phyloP scores from a whole-genome alignment of 2,888 invertebrate species.

The Rhabditoides inermis region DNA sequence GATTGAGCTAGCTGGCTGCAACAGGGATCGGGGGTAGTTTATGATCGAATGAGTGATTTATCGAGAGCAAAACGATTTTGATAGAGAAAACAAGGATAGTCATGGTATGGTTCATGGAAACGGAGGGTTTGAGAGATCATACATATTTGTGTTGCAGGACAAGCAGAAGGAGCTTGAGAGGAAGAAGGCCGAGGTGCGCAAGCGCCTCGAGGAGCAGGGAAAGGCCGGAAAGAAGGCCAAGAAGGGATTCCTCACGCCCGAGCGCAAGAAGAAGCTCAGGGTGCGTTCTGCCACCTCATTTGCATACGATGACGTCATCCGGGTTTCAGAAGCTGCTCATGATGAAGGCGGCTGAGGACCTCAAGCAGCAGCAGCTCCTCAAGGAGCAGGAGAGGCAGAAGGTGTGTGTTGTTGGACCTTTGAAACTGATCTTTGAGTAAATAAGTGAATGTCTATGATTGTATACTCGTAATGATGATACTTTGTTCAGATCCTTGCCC shows the following conservation, averaged over 20 bases:
- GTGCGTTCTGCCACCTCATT: slow-evolving; percentile 60
- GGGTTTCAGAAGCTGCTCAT: slow-evolving; percentile 78
- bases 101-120: neutral
- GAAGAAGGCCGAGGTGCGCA: slow-evolving; percentile 94
- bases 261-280: slow-evolving; percentile 99
- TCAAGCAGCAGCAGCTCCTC: slow-evolving; percentile 96
- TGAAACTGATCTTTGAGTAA: too few relatives aligned
- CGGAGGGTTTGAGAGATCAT: neutral
- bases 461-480: too few relatives aligned
- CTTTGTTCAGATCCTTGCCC: slow-evolving; percentile 65
- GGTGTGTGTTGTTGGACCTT: too few relatives aligned
- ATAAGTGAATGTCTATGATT: too few relatives aligned
- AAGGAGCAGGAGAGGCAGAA: slow-evolving; percentile 94
- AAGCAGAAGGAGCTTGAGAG: slow-evolving; percentile 93
- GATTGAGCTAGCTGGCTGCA: too few relatives aligned
- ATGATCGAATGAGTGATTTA: too few relatives aligned
- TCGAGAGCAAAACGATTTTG: neutral
- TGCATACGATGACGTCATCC: neutral
- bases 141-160: slow-evolving; percentile 35
- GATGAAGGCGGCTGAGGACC: slow-evolving; percentile 97
- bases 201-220: slow-evolving; percentile 94
- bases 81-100: neutral
- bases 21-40: too few relatives aligned
- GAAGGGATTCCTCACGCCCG: slow-evolving; percentile 98
- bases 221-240: slow-evolving; percentile 90